phyloP scores from a whole-genome alignment of 2,113 vertebrate species.

The Garra rufa region DNA sequence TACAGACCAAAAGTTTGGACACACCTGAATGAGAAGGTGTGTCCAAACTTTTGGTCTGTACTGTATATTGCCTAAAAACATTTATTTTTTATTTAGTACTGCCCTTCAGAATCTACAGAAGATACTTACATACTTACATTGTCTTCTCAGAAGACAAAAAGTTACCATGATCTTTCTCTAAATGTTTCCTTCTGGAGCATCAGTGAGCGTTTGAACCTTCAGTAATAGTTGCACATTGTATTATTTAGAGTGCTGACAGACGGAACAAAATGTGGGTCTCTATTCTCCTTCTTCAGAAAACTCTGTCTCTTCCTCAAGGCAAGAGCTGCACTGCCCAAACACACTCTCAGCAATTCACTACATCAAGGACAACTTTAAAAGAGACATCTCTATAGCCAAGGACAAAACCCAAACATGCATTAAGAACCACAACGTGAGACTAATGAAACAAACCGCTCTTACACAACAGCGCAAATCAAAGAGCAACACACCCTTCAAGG shows the following conservation, averaged over 20 bases:
- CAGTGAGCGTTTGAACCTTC: too few species aligned
- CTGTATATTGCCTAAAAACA: too few species aligned
- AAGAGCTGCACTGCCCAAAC: conserved; percentile 2
- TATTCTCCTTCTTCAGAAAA: conserved; percentile 18
- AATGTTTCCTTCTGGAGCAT: too few species aligned
- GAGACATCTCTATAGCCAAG: conserved; percentile 20
- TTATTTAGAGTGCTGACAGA: conserved; percentile 14
- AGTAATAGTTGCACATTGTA: too few species aligned
- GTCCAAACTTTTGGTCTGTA: too few species aligned
- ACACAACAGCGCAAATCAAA: conserved; percentile 23
- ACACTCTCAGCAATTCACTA: conserved; percentile 3
- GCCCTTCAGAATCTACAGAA: too few species aligned
- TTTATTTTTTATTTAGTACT: too few species aligned
- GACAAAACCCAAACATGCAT: conserved; percentile 33
- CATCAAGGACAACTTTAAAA: conserved; percentile 34
- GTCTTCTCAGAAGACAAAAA: too few species aligned
- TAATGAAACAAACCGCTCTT: conserved; percentile 18
- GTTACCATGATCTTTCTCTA: too few species aligned
- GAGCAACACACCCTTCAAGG: background rate
- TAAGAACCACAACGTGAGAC: background rate
- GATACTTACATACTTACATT: too few species aligned
- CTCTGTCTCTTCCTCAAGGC: conserved; percentile 22
- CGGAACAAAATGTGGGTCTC: background rate
- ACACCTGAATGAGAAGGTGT: too few species aligned
- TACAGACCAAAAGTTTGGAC: too few species aligned